Conservation (phyloP, 2,888 invertebrate species). For the Thysanoteuthis rhombus region DNA sequence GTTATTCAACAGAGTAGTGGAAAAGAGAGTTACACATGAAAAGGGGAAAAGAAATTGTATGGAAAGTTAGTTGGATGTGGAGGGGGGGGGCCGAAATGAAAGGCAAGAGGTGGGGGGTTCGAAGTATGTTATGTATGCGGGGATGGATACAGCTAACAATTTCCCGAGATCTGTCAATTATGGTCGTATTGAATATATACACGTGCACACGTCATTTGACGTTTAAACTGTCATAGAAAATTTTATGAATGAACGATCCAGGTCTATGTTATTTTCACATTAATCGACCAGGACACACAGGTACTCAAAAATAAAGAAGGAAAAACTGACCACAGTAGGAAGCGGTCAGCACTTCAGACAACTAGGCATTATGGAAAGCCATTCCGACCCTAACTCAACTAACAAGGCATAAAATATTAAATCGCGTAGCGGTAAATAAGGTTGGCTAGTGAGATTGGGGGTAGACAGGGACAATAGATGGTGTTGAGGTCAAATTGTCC, state of each 20-base stretch:
- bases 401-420: constrained; percentile 12
- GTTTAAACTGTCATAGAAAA: not conserved
- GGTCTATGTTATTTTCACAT: not conserved
- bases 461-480: not conserved
- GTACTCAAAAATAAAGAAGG: not conserved
- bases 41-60: not conserved
- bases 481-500: not conserved
- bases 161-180: not conserved
- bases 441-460: not conserved
- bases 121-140: not conserved
- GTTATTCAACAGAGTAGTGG: not conserved
- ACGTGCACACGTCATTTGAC: not conserved
- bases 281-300: constrained; percentile 12
- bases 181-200: not conserved
- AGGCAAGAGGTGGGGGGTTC: not conserved
- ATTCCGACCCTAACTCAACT: not conserved
- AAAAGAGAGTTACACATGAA: not conserved
- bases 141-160: not conserved
- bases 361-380: not conserved
- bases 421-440: not conserved
- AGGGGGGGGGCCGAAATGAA: not conserved
- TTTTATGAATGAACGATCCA: not conserved
- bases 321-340: not conserved
- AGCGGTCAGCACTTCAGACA: not conserved
- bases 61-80: not conserved